phyloP scores from a whole-genome alignment of 2,888 invertebrate species.

The Hecatera dysodea region DNA sequence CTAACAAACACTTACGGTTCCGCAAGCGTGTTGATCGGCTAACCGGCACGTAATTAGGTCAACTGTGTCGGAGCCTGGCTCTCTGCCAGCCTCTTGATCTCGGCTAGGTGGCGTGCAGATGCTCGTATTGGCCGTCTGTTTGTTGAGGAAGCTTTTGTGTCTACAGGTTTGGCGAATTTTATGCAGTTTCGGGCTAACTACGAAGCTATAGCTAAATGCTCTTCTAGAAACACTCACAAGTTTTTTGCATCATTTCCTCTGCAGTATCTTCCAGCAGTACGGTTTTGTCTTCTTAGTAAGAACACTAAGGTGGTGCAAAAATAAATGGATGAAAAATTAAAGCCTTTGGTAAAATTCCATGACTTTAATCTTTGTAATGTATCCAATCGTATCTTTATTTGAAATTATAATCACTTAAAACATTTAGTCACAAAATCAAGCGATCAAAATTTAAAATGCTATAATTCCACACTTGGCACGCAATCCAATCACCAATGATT shows the following conservation, averaged over 20 bases:
- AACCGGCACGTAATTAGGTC: slow-evolving; percentile 64
- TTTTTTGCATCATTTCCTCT: no score
- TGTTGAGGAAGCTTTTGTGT: neutral
- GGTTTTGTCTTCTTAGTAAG: no score
- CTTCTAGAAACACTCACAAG: no score
- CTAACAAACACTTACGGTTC: slow-evolving; percentile 23
- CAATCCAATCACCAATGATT: neutral
- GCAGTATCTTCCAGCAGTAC: no score
- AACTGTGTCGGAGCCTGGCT: slow-evolving; percentile 52
- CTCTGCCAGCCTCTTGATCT: slow-evolving; percentile 59
- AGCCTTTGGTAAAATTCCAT: no score
- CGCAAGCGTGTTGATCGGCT: slow-evolving; percentile 49
- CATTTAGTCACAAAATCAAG: neutral
- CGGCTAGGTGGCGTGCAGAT: slow-evolving; percentile 28
- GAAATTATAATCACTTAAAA: neutral
- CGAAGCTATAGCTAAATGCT: no score
- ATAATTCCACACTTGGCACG: neutral
- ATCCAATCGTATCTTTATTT: no score
- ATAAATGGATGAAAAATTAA: no score
- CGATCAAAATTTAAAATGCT: neutral
- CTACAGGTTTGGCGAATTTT: slow-evolving; percentile 9
- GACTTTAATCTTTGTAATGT: no score
- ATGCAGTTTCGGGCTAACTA: no score
- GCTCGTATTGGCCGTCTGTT: neutral
- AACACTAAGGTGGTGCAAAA: no score